Evolutionary conservation across 2,888 invertebrate genomes (phyloP), one percentile per base, ranked within the genome.

Genomic region (Corbicula japonica): DNA sequence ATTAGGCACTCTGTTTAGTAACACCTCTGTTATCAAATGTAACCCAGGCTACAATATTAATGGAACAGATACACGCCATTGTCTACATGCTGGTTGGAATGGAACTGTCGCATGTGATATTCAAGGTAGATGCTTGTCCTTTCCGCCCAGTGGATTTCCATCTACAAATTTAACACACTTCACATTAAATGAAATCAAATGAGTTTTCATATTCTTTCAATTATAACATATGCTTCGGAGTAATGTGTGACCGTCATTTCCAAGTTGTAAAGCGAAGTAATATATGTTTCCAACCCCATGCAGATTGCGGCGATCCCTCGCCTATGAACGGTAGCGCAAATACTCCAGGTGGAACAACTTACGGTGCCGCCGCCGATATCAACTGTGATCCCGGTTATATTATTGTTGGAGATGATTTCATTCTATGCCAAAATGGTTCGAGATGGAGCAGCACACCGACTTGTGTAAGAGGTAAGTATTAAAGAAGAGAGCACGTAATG

Each of bases 281-380:
- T n/a, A n/a, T n/a, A 15, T 6, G 18, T 21, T 32, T 18, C n/a
- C n/a, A 34, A 4, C 21, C 35, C 35, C 1, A 28, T 60, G 1
- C 34, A 76, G 76, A 76, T 68, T 76, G 76, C 44, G 61, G 71
- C 8, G 35, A 61, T 46, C 66, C 61, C 2, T 23, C 60, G 4
- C 38, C 60, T 2, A 10, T 10, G 15, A 66, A 76, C 41, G 76
- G 76, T 15, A 38, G 32, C 15, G 56, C 61, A 1, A 34, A 34
- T 30, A 46, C 41, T 8, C 63, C 63, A 15, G 50, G 52, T 8
- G 52, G 52, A 12, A 66, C 66, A 61, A 60, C 68, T n/a, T 69
- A 35, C 32, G 71, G 61, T 1, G 68, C 38, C 5, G 28, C 28
- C 5, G 68, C 62, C 18, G 1, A 28, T 38, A 41, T 73, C 2